These are phyloP conservation scores for Sorex fumeus DNA, from an alignment of 2,113 vertebrate genomes.

Conservation along the genomic window DNA sequence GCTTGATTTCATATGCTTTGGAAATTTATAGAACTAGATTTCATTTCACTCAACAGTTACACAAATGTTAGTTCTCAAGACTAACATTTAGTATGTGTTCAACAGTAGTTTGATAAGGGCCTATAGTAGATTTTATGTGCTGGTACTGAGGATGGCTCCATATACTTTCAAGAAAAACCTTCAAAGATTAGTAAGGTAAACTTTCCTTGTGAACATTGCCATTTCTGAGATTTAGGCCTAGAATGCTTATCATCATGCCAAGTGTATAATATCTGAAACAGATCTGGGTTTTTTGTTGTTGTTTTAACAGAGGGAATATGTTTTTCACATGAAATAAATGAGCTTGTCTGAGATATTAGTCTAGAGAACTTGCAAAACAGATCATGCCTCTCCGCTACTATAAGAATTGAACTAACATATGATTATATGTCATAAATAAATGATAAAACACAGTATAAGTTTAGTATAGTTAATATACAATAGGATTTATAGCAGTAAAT, in stretches of 20 bases:
- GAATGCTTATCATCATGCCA: not conserved
- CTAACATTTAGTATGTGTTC: slow-evolving; percentile 1
- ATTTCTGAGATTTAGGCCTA: not conserved
- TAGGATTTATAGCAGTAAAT: too few species aligned
- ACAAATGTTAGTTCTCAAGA: not conserved
- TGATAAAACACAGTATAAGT: slow-evolving; percentile 14
- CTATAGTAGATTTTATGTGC: not conserved
- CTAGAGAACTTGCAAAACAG: slow-evolving; percentile 34
- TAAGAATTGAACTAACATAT: not conserved
- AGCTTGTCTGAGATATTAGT: slow-evolving; percentile 13
- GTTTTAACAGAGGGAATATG: not conserved
- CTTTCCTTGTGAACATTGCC: too few species aligned
- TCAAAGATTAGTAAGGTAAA: too few species aligned
- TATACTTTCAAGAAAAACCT: slow-evolving; percentile 17
- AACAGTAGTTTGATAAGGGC: slow-evolving; percentile 12
- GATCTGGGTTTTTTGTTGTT: not conserved
- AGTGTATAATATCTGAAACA: not conserved
- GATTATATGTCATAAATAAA: not conserved
- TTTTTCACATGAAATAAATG: slow-evolving; percentile 58
- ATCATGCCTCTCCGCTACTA: not conserved
- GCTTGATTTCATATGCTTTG: not conserved
- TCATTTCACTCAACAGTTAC: slow-evolving; percentile 1
- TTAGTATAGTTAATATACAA: slow-evolving; percentile 11
- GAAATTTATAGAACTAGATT: not conserved
- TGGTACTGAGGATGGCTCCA: not conserved